Evolutionary conservation across 2,888 invertebrate genomes (phyloP), one percentile per base, ranked within the genome.

Genomic region (Pseudoips prasinana): DNA sequence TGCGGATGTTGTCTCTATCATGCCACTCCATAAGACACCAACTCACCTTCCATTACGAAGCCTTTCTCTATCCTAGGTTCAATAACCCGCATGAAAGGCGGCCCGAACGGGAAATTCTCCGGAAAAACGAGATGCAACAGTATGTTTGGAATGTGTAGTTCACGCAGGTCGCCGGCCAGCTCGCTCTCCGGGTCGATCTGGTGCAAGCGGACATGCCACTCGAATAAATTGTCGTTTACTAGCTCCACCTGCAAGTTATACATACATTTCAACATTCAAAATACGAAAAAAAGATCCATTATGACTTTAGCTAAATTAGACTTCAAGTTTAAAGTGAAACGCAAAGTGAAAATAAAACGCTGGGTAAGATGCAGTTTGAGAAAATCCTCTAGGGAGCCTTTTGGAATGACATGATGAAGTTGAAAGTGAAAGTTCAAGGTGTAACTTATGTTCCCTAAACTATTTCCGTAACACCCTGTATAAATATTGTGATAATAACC

Each of bases 21-120:
- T n/a, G n/a, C n/a, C n/a, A n/a, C n/a, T n/a, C n/a, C n/a, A n/a
- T n/a, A n/a, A n/a, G n/a, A n/a, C n/a, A n/a, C n/a, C n/a, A n/a
- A n/a, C n/a, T n/a, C 35, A 75, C 92, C 95, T 82, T 96, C 95
- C 96, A 96, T 96, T 10, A 96, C 96, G 70, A 95, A 96, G 22
- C 95, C 96, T 71, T 94, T 94, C 68, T 94, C 94, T 84, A 94
- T 93, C 73, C 93, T 89, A 5, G 94, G 94, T 61, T 94, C 94
- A 76, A 94, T 94, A 24, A 94, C 94, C 54, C 94, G 90, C 89
- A 94, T 94, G 76, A 96, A 96, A 23, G 96, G 96, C 30, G 96
- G 96, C 22, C 95, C 94, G 68, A 96, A 96, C 23, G 96, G 96
- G 66, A 96, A 96, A 73, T 95, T 96, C 65, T 96, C 95, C 8